These are phyloP conservation scores for Platorchestia sp. DNA, from an alignment of 1,140 invertebrate genomes.

Conservation along the genomic window DNA sequence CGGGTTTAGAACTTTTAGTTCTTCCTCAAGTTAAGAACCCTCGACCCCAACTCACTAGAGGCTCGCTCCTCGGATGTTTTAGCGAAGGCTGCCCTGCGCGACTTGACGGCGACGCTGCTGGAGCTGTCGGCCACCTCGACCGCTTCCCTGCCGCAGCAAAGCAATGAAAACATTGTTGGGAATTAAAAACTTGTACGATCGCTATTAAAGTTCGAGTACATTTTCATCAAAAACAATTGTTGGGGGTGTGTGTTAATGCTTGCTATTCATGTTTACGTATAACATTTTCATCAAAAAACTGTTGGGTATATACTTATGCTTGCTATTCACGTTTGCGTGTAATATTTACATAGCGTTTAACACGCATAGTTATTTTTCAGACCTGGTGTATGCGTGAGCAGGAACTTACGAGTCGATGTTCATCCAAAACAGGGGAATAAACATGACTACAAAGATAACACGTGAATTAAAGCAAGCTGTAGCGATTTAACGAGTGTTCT, in stretches of 20 bases:
- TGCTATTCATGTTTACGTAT: too few species aligned
- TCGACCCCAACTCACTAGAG: slow-evolving; percentile 41
- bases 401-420: background rate
- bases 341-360: background rate
- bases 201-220: too few species aligned
- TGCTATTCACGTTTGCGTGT: too few species aligned
- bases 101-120: slow-evolving; percentile 63
- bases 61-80: slow-evolving; percentile 65
- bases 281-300: too few species aligned
- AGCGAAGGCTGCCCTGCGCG: slow-evolving; percentile 64
- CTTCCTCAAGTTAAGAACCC: background rate
- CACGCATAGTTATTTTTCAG: background rate
- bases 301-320: too few species aligned
- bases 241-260: too few species aligned
- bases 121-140: slow-evolving; percentile 60
- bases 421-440: background rate
- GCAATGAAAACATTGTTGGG: background rate
- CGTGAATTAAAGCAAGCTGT: background rate
- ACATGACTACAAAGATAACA: background rate
- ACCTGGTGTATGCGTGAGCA: background rate
- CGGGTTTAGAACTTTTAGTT: too few species aligned
- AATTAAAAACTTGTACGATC: too few species aligned
- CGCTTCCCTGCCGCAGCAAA: slow-evolving; percentile 57
- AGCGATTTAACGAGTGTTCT: background rate
- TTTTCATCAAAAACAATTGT: too few species aligned